These are phyloP conservation scores for Lobophora halterata DNA, from an alignment of 2,888 invertebrate species.

Conservation along the genomic window DNA sequence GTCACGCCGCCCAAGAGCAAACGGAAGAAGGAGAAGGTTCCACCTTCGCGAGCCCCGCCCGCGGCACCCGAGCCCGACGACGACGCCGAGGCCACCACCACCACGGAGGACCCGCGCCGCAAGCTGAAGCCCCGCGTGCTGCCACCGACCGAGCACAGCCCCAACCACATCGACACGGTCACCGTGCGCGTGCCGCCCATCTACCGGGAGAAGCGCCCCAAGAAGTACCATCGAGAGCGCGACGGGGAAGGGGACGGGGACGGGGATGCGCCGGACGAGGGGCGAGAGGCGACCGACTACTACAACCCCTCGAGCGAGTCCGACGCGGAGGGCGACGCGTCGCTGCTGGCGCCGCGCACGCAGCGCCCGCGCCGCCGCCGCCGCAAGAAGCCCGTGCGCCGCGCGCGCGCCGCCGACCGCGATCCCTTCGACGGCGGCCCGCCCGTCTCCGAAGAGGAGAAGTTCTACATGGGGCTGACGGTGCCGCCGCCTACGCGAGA, in stretches of 20 bases:
- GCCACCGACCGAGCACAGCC: conserved; percentile 74
- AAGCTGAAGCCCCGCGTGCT: conserved; percentile 64
- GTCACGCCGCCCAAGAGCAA: conserved; percentile 43
- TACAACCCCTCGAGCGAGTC: conserved; percentile 29
- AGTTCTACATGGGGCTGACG: conserved; percentile 50
- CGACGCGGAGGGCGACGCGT: conserved; percentile 54
- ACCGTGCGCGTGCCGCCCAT: conserved; percentile 76
- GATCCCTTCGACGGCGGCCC: conserved; percentile 50
- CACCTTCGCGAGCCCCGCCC: conserved; percentile 44
- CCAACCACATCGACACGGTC: conserved; percentile 73
- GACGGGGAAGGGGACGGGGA: conserved; percentile 49
- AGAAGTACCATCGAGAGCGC: conserved; percentile 61
- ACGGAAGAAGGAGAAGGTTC: conserved; percentile 45
- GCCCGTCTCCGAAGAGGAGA: conserved; percentile 63
- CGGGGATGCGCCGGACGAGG: conserved; percentile 22
- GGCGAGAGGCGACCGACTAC: conserved; percentile 18
- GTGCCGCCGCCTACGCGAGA: conserved; percentile 63
- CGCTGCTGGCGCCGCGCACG: conserved; percentile 41
- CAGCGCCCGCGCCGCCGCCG: conserved; percentile 58
- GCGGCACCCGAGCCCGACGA: conserved; percentile 46
- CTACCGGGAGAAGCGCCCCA: conserved; percentile 67
- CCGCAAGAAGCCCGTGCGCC: conserved; percentile 54
- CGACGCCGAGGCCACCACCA: conserved; percentile 64
- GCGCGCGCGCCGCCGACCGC: conserved; percentile 44
- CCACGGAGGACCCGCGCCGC: conserved; percentile 66